Base-by-base conservation (phyloP, 2,797 vertebrate species). In the Chloroceryle inda region DNA sequence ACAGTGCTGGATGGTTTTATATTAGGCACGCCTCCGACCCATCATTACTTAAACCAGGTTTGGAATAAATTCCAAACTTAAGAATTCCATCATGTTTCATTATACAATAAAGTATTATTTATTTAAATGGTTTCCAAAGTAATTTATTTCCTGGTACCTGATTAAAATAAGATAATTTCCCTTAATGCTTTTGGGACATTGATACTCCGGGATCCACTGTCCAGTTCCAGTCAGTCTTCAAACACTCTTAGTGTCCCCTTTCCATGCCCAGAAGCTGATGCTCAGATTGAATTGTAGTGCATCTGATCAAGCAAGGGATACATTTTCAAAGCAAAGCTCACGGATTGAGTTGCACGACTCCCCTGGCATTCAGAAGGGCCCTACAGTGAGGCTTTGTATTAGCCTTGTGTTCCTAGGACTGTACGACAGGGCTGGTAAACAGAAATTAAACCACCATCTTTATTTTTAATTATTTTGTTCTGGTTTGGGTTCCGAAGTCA, bases 261-360 rank as follows among this genome's bases (percentile, higher is more conserved):
- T 78, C 78, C 44, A 33, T 0, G 6, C 23, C 37, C 66, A 82
- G 55, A 81, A 69, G 24, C 31, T 58, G 79, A 64, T 68, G 83
- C 26, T 78, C 52, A 61, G 44, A 21, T 26, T 76, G 77, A 86
- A 74, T 74, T 22, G 13, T 26, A 44, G 31, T 61, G 55, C 45
- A 59, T 68, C 89, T 59, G 62, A 88, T 84, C 27, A 59, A 80
- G 56, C 27, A 62, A 64, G 75, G 42, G 50, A 40, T 31, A 49
- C 18, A 9, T 67, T 94, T 84, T 63, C 79, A 92, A 94, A 92
- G 80, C 63, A 92, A 31, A 33, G 64, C 71, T 90, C 44, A 31
- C 59, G 74, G 59, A 67, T 0, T 69, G 71, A 76, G 35, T 84
- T 89, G 40, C 10, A 13, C 5, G 35, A 73, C 45, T 75, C 68